Evolutionary conservation across 2,888 invertebrate genomes (phyloP), one percentile per base, ranked within the genome.

Genomic region (Notodonta ziczac): DNA sequence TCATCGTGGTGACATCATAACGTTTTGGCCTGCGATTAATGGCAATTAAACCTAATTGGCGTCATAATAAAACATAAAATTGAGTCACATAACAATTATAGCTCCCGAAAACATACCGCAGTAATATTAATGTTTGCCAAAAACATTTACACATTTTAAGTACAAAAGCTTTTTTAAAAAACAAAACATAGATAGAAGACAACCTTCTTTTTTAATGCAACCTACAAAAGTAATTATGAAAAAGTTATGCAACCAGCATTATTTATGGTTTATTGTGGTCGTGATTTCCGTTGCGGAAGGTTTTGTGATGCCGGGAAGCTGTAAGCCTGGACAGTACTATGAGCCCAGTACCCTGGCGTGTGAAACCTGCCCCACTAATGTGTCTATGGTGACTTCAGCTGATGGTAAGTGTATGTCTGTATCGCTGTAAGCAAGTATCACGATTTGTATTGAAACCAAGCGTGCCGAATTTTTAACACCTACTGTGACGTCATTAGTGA

Each of bases 331-430:
- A 0, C 81, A 88, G 57, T 93, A 84, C 69, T 91, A 85, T 61
- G 91, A 93, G 9, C 81, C 90, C 0, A 83, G 82, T 48, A 61
- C 67, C 35, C 76, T 91, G 68, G 67, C 70, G n/a, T 93, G 93
- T 65, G 67, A 80, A 56, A 50, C 71, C 5, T 93, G 93, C 69
- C 83, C 85, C n/a, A 73, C 65, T 10, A 92, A 92, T 70, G 76
- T 71, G 16, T 90, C 90, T 0, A 77, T 91, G 83, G 77, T 85
- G 13, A 70, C 83, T 12, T 85, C 91, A 48, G 7, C 14, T 16
- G 89, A 93, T 71, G 91, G 93, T 92, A 77, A 53, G 32, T 51
- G 1, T 4, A 46, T 13, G 13, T 3, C n/a, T n/a, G n/a, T n/a
- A n/a, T n/a, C n/a, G n/a, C 35, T 35, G 4, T 35, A 35, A 35